Percentiles rank a stretch among this genome's conserved stretches.
Evolutionary conservation across 1,140 invertebrate species (phyloP).

Genomic region (Saccostrea cuccullata): DNA sequence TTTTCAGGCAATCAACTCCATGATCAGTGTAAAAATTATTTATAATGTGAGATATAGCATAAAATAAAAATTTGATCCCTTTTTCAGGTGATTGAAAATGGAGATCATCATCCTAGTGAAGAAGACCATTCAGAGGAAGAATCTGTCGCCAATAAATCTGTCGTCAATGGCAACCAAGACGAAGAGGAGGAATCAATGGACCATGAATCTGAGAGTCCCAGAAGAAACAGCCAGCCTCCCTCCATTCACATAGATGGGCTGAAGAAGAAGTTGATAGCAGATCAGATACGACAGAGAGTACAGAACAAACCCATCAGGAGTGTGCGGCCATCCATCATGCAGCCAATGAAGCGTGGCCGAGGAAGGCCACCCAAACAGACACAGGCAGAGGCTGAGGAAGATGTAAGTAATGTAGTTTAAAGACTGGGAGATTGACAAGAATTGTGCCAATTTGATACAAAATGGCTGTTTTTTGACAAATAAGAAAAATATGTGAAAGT

Average conservation of each 20-base stretch:
- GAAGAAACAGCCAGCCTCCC: conserved; percentile 37
- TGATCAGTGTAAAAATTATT: not conserved
- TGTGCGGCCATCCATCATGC: conserved; percentile 54
- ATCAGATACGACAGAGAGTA: conserved; percentile 71
- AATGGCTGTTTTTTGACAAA: not conserved
- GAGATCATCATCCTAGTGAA: conserved; percentile 41
- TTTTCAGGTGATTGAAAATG: conserved; percentile 18
- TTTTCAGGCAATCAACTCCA: conserved; percentile 1
- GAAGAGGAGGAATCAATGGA: not conserved
- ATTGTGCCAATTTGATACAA: not conserved
- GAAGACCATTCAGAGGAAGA: conserved; percentile 19
- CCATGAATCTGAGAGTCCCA: not conserved
- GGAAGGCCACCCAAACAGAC: conserved; percentile 61
- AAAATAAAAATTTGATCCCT: not conserved
- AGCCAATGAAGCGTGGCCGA: conserved; percentile 58
- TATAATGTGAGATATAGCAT: conserved; percentile 15
- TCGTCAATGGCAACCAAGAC: conserved; percentile 15
- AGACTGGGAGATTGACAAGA: not conserved
- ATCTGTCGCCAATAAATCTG: conserved; percentile 19
- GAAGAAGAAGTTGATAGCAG: conserved; percentile 70
- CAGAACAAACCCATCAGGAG: conserved; percentile 59
- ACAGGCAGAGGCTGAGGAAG: not conserved
- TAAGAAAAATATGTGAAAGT: not conserved
- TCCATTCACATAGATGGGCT: conserved; percentile 69
- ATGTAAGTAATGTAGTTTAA: not conserved